Evolutionary conservation across 2,797 vertebrate species (phyloP), one percentile per base, ranked within the genome.

Genomic region (Cynodonichthys magdalenae): DNA sequence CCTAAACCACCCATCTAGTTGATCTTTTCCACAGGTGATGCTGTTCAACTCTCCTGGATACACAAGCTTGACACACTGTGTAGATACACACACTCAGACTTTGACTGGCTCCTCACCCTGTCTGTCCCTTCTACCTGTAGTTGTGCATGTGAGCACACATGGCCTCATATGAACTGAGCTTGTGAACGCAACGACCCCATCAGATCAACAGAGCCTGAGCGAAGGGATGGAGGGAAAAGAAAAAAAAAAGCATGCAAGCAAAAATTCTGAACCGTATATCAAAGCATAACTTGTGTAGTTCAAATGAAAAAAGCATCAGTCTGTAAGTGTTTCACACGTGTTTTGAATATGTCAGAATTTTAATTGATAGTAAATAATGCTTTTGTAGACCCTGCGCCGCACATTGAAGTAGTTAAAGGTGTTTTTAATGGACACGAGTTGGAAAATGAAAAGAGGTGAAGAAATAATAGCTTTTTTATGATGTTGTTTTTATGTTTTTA

Each of bases 1-100:
- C 84, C 66, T 58, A 67, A 89, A 83, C 87, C 90, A 84, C 88
- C 87, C 81, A 52, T 80, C 66, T 67, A 27, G 78, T 53, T 91
- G 82, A 92, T 92, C 4, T 61, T 31, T 92, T 90, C 81, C 63
- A 48, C 90, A 91, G 88, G 81, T 74, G 81, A 75, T 69, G 52
- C 63, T 44, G 69, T 85, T 76, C 65, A 8, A 65, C 65, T 75
- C 62, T 77, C 59, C 74, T 74, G 83, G 75, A 75, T 63, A 42
- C 64, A 64, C 70, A 66, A 27, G 68, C 28, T 34, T 54, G 48
- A 81, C 44, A 49, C 51, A 58, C 53, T 1, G 15, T 78, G 72
- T 42, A 81, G 65, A 84, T 53, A 53, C 53, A 58, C 39, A 58
- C 20, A 46, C 34, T 3, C 9, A 56, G 28, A 73, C 50, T n/a